Base-by-base conservation (phyloP, 2,797 vertebrate genomes). In the Notolabrus celidotus region DNA sequence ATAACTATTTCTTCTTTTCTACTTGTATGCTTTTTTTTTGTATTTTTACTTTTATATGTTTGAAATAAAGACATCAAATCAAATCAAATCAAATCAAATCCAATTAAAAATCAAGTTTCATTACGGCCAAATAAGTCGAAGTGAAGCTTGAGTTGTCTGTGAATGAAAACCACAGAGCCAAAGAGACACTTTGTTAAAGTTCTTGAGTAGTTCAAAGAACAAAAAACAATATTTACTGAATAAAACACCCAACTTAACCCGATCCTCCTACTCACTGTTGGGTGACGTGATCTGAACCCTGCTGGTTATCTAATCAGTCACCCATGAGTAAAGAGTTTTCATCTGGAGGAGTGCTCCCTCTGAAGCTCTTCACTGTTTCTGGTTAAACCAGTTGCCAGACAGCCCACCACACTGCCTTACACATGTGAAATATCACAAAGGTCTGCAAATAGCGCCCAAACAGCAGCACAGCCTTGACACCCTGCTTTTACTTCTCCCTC, bases 341-440 rank as follows among this genome's bases (percentile, higher is more conserved):
- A 41, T 78, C 60, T 73, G 56, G 68, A 71, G 58, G 51, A 67
- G 31, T 19, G 50, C 52, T 74, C 46, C 76, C 57, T 65, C 71
- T 39, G 59, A 53, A 20, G 54, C 53, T 65, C 61, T 45, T 10
- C 55, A 47, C 55, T 50, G 25, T 47, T 80, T 66, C 72, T 70
- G 59, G 68, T 72, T 52, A 77, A 79, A 71, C 52, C 11, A 23
- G 65, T 82, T 70, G 72, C 81, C 80, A 85, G 87, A 83, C 82
- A 71, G 73, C 61, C 79, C 74, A 71, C 46, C 56, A 67, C 67
- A 45, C 67, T 67, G 71, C 55, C 83, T 75, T 39, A 68, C 66
- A 81, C n/a, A 71, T 79, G 90, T 87, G 85, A 92, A 93, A 93
- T 92, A 87, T 88, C 88, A 85, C 82, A 71, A 69, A 70, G 74